A percentile compares a stretch with the other conserved stretches of the same genome.
These are phyloP conservation scores for Cheilosia vulpina DNA, from an alignment of 2,888 invertebrate species.

Conservation along the genomic window DNA sequence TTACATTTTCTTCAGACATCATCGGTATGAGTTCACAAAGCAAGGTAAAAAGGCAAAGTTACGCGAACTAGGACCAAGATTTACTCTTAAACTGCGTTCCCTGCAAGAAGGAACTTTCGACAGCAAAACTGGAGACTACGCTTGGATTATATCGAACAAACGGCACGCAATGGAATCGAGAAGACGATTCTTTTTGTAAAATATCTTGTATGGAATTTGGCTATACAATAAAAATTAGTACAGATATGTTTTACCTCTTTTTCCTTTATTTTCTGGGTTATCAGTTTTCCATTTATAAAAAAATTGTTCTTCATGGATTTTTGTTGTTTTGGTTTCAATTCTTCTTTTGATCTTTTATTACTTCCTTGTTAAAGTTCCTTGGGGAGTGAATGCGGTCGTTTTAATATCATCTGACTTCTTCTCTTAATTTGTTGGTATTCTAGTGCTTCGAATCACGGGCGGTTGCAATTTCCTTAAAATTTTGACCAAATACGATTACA, in stretches of 20 bases:
- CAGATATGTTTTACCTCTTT: neutral
- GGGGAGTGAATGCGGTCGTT: too few species aligned
- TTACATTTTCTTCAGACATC: conserved; percentile 99
- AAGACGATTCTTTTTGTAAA: conserved; percentile 95
- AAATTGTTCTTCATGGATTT: too few species aligned
- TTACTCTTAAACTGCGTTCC: conserved; percentile 95
- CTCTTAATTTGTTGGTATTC: too few species aligned
- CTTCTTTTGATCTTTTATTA: too few species aligned
- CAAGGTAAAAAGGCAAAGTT: conserved; percentile 90
- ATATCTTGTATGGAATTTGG: neutral
- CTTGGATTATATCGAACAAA: conserved; percentile 96
- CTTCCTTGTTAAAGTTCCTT: too few species aligned
- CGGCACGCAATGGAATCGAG: conserved; percentile 97
- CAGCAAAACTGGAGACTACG: conserved; percentile 97
- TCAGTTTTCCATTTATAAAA: neutral
- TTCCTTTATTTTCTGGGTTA: neutral
- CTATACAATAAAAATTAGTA: conserved; percentile 44
- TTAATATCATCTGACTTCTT: too few species aligned
- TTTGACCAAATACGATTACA: too few species aligned
- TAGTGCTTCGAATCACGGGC: too few species aligned
- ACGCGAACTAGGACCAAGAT: conserved; percentile 97
- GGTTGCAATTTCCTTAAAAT: too few species aligned
- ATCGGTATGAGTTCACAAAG: conserved; percentile 96
- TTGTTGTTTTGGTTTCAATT: too few species aligned
- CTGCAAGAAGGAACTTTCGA: conserved; percentile 99